Conservation (phyloP, 2,797 vertebrate species). For the Nannoperca obscura region DNA sequence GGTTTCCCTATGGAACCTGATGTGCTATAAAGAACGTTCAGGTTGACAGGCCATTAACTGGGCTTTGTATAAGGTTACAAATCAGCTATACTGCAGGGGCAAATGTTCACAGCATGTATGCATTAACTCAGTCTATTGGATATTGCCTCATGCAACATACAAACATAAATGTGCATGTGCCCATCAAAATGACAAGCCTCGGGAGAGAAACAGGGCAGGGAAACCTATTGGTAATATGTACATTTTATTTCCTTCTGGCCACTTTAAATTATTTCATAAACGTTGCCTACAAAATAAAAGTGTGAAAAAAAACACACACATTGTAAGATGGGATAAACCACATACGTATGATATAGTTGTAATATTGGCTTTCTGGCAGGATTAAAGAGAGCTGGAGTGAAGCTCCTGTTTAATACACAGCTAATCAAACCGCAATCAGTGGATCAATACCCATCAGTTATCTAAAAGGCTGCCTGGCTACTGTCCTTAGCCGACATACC, state of each 20-base stretch:
- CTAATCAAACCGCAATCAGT: constrained; percentile 59
- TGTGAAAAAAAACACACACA: not conserved
- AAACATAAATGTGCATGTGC: constrained; percentile 32
- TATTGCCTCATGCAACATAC: constrained; percentile 35
- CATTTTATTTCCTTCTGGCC: constrained; percentile 25
- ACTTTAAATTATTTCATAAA: constrained; percentile 23
- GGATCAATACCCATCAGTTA: constrained; percentile 69
- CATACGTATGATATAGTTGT: constrained; percentile 1
- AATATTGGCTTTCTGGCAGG: constrained; percentile 15
- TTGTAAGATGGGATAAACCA: not conserved
- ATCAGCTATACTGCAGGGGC: constrained; percentile 56
- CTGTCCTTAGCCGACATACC: constrained; percentile 52
- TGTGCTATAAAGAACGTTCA: constrained; percentile 65
- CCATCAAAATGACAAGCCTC: constrained; percentile 32
- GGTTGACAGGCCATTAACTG: constrained; percentile 70
- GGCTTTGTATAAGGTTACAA: constrained; percentile 60
- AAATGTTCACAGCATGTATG: constrained; percentile 49
- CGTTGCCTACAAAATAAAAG: not conserved
- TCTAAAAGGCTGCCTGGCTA: constrained; percentile 45
- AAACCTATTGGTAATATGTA: constrained; percentile 23
- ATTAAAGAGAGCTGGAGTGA: constrained; percentile 20
- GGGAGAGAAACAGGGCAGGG: not conserved
- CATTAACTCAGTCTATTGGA: constrained; percentile 33
- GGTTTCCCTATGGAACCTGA: constrained; percentile 31
- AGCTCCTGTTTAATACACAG: constrained; percentile 48